Percentiles rank a stretch among this genome's conserved stretches.
phyloP scores from a whole-genome alignment of 2,113 vertebrate genomes.

The Sitta europaea region DNA sequence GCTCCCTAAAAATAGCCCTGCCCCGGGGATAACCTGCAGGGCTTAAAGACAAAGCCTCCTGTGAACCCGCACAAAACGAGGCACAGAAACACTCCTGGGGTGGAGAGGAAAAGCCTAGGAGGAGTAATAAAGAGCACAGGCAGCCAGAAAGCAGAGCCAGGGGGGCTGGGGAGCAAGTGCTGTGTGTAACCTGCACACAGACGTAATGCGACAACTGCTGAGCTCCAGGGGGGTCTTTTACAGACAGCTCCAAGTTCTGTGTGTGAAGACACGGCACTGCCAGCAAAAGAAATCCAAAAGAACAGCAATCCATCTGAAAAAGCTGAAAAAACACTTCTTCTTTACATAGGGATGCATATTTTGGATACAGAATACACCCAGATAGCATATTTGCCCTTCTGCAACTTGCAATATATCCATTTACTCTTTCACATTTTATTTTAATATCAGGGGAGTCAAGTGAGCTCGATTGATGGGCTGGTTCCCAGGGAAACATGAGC shows the following conservation, averaged over 20 bases:
- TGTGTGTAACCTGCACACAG: background rate
- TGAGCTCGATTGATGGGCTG: background rate
- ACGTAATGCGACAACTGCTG: background rate
- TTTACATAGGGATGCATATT: background rate
- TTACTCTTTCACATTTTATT: constrained; percentile 6
- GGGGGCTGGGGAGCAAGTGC: background rate
- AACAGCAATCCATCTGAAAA: background rate
- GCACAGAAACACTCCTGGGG: background rate
- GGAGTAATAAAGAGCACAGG: background rate
- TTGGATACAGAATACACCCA: background rate
- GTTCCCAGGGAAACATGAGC: constrained; percentile 63
- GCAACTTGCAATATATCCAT: background rate
- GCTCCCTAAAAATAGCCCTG: constrained; percentile 30
- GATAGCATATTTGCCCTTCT: background rate
- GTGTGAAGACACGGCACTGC: background rate
- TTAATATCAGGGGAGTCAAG: constrained; percentile 23
- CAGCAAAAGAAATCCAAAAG: background rate
- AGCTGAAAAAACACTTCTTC: background rate
- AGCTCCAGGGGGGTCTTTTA: background rate
- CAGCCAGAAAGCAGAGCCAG: background rate
- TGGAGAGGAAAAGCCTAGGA: background rate
- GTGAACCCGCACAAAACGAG: background rate
- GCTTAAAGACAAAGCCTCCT: background rate
- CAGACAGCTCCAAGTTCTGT: background rate
- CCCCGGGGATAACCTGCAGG: background rate